Conservation (phyloP, 2,888 invertebrate genomes). For the Latrodectus hesperus region DNA sequence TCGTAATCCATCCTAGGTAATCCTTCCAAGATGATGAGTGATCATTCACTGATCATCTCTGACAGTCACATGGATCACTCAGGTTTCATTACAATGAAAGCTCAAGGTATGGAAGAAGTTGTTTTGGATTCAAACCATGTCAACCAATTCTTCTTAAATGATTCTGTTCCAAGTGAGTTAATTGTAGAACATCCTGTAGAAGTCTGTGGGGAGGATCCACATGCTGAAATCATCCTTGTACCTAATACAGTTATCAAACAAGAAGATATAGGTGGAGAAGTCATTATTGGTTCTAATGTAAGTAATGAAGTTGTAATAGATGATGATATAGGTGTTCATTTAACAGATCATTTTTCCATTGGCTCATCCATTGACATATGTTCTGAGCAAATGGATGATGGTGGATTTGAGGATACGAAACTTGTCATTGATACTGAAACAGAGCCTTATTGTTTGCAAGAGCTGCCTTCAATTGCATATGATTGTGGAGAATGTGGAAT, state of each 20-base stretch:
- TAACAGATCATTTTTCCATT: conserved; percentile 60
- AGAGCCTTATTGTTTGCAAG: background rate
- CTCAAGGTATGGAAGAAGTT: conserved; percentile 68
- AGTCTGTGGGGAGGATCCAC: conserved; percentile 66
- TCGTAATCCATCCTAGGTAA: conserved; percentile 13
- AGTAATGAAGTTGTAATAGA: conserved; percentile 71
- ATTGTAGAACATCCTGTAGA: conserved; percentile 70
- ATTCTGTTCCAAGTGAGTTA: conserved; percentile 67
- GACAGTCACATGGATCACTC: conserved; percentile 52
- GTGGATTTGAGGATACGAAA: conserved; percentile 63
- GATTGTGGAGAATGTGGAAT: conserved; percentile 76
- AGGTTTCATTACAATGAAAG: conserved; percentile 68
- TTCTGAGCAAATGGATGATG: conserved; percentile 64
- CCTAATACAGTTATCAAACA: conserved; percentile 71
- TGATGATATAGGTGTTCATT: conserved; percentile 59
- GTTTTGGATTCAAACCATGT: conserved; percentile 62
- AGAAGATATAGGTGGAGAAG: conserved; percentile 71
- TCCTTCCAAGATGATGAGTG: conserved; percentile 63
- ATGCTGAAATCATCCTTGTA: conserved; percentile 71
- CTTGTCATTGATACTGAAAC: conserved; percentile 70
- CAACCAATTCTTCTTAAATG: conserved; percentile 67
- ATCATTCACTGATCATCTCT: conserved; percentile 57
- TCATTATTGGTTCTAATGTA: conserved; percentile 69
- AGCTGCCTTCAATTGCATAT: conserved; percentile 72
- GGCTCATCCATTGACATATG: conserved; percentile 58